Percentiles rank a stretch among this genome's conserved stretches.
Evolutionary conservation across 2,113 vertebrate species (phyloP).

Genomic region (Ochotona princeps): DNA sequence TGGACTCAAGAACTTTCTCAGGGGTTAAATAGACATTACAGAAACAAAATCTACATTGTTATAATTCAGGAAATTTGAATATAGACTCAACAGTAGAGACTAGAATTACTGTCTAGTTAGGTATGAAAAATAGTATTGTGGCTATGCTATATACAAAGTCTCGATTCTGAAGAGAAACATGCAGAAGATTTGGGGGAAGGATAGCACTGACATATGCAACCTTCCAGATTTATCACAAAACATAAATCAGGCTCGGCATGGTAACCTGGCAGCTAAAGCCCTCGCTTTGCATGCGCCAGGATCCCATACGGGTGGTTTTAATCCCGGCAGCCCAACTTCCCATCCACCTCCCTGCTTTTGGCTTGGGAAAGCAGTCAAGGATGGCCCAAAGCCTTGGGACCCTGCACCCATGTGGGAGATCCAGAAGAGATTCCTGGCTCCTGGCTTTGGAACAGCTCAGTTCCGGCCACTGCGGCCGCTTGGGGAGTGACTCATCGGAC

Average conservation of each 20-base stretch:
- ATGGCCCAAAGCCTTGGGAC: too few relatives aligned
- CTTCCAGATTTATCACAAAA: slow-evolving; percentile 28
- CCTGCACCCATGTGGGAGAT: too few relatives aligned
- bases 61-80: not conserved
- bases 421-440: too few relatives aligned
- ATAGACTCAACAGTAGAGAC: not conserved
- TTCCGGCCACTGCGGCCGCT: too few relatives aligned
- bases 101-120: not conserved
- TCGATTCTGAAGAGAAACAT: not conserved
- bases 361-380: too few relatives aligned
- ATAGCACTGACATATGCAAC: not conserved
- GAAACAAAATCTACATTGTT: not conserved
- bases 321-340: too few relatives aligned
- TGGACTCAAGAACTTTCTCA: not conserved
- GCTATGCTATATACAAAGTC: not conserved
- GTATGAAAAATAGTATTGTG: not conserved
- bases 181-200: not conserved
- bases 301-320: too few relatives aligned
- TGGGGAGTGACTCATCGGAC: too few relatives aligned
- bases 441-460: too few relatives aligned
- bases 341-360: too few relatives aligned
- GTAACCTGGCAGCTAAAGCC: too few relatives aligned
- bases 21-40: not conserved
- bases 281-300: too few relatives aligned
- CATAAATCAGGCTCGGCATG: not conserved